Percentiles rank a stretch among this genome's conserved stretches.
phyloP scores from a whole-genome alignment of 2,797 vertebrate genomes.

The Myotis myotis region DNA sequence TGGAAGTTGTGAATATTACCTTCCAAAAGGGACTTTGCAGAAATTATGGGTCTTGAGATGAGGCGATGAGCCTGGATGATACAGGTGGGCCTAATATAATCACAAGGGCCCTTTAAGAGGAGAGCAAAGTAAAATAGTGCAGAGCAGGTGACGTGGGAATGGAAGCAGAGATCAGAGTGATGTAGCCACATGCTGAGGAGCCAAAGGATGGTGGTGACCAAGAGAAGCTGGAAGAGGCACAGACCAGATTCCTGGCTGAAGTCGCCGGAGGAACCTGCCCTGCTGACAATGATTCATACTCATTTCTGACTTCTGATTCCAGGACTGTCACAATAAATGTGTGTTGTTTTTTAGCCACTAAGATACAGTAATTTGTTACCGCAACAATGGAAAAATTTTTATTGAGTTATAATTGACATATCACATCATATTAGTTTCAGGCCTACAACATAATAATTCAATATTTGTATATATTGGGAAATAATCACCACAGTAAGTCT shows the following conservation, averaged over 20 bases:
- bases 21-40: background rate
- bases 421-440: background rate
- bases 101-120: background rate
- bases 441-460: background rate
- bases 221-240: background rate
- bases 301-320: background rate
- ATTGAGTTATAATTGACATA: background rate
- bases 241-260: accelerated
- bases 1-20: background rate
- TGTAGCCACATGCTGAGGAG: background rate
- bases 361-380: background rate
- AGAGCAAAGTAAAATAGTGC: background rate
- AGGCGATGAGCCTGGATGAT: background rate
- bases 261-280: background rate
- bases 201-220: background rate
- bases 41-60: background rate
- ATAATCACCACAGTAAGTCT: background rate
- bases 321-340: background rate
- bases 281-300: background rate
- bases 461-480: background rate
- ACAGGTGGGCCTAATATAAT: background rate
- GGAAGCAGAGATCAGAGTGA: background rate
- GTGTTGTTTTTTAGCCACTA: background rate
- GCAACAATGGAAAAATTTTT: background rate
- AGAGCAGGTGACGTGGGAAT: background rate